Conservation (phyloP, 2,888 invertebrate genomes). For the Idaea biselata region DNA sequence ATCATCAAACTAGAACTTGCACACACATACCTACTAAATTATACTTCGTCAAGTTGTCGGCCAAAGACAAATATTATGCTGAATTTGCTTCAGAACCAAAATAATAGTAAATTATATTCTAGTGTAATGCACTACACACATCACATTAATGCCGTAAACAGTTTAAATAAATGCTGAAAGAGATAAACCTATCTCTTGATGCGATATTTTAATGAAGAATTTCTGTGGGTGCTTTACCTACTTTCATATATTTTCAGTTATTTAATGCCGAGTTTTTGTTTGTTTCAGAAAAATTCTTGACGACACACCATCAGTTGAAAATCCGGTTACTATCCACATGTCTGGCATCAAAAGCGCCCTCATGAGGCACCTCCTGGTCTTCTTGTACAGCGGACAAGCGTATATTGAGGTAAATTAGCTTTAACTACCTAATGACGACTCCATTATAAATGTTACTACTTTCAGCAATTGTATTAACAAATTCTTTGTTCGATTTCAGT, state of each 20-base stretch:
- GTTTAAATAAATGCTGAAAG: no score
- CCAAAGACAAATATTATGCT: no score
- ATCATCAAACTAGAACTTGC: not conserved
- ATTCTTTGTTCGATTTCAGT: slow-evolving; percentile 72
- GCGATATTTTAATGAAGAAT: not conserved
- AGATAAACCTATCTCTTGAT: not conserved
- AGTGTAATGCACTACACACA: no score
- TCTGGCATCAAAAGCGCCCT: slow-evolving; percentile 90
- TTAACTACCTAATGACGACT: slow-evolving; percentile 13
- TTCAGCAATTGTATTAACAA: not conserved
- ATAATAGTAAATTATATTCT: no score
- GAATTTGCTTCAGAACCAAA: no score
- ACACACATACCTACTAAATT: no score
- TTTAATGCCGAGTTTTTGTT: slow-evolving; percentile 19
- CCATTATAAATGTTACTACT: not conserved
- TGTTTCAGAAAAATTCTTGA: slow-evolving; percentile 84
- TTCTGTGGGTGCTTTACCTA: no score
- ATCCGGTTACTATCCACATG: slow-evolving; percentile 89
- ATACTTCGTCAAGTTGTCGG: no score
- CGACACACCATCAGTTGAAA: slow-evolving; percentile 85
- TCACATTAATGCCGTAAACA: no score
- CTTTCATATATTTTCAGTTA: not conserved
- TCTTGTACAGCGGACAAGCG: slow-evolving; percentile 92
- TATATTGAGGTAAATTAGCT: slow-evolving; percentile 83
- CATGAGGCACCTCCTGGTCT: slow-evolving; percentile 90